phyloP scores from a whole-genome alignment of 2,888 invertebrate species.

The Melinopterus prodromus region DNA sequence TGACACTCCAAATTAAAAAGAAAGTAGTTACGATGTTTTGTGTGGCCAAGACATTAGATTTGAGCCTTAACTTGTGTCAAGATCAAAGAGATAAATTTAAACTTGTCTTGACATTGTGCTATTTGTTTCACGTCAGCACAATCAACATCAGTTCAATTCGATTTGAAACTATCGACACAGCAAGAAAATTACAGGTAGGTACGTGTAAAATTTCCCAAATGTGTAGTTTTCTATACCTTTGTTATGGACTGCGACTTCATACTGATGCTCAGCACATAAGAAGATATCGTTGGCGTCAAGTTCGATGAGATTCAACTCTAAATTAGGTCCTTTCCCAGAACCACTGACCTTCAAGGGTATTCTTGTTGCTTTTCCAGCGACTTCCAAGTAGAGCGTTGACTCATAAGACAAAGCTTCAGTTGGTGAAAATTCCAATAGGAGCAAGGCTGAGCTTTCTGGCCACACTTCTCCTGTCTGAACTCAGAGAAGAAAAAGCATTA shows the following conservation, averaged over 20 bases:
- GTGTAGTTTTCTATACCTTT: conserved; percentile 64
- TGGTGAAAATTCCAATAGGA: conserved; percentile 67
- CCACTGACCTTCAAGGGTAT: conserved; percentile 65
- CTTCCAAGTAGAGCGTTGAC: conserved; percentile 66
- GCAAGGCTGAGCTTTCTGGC: conserved; percentile 64
- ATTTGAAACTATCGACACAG: no score
- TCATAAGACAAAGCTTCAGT: conserved; percentile 63
- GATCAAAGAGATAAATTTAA: no score
- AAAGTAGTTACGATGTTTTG: no score
- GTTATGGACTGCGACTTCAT: conserved; percentile 68
- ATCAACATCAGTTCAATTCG: no score
- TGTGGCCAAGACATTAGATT: no score
- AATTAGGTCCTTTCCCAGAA: conserved; percentile 66
- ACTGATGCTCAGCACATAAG: conserved; percentile 66
- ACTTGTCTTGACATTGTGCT: no score
- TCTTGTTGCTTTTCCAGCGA: conserved; percentile 65
- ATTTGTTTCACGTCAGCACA: no score
- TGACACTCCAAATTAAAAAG: no score
- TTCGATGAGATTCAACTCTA: conserved; percentile 65
- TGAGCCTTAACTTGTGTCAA: no score
- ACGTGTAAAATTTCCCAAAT: no score
- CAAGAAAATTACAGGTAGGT: no score
- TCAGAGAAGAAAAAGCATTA: conserved; percentile 19
- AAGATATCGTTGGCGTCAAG: conserved; percentile 68
- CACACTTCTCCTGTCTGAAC: conserved; percentile 67